Conservation (phyloP, 2,113 vertebrate genomes). For the Rhinolophus sinicus region DNA sequence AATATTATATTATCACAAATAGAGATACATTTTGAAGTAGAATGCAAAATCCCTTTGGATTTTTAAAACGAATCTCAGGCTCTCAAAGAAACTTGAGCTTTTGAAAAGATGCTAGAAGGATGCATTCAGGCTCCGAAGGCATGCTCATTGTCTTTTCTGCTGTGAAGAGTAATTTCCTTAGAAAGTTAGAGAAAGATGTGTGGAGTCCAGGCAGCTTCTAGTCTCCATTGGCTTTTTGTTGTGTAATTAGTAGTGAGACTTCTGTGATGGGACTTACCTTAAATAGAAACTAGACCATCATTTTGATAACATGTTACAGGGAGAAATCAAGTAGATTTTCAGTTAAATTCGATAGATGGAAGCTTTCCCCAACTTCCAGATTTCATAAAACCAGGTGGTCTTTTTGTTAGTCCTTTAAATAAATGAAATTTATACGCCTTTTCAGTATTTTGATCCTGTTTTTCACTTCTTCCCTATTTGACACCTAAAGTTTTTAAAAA, state of each 20-base stretch:
- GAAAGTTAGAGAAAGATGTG: not conserved
- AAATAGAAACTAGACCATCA: not conserved
- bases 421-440: not conserved
- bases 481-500: not conserved
- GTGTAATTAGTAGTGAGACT: not conserved
- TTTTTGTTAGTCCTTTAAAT: not conserved
- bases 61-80: not conserved
- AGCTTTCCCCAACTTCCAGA: not conserved
- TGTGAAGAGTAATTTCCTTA: not conserved
- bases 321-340: not conserved
- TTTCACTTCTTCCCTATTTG: not conserved
- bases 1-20: not conserved
- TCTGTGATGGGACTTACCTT: not conserved
- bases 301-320: not conserved
- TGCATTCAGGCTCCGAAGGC: not conserved
- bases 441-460: not conserved
- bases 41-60: not conserved
- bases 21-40: not conserved
- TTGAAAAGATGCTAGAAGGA: not conserved
- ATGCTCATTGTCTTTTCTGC: not conserved
- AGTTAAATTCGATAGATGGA: not conserved
- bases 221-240: not conserved
- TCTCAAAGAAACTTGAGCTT: not conserved
- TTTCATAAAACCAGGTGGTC: not conserved
- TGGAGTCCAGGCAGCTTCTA: not conserved